Base-by-base conservation (phyloP, 2,888 invertebrate species). In the Stictocephala bisonia region DNA sequence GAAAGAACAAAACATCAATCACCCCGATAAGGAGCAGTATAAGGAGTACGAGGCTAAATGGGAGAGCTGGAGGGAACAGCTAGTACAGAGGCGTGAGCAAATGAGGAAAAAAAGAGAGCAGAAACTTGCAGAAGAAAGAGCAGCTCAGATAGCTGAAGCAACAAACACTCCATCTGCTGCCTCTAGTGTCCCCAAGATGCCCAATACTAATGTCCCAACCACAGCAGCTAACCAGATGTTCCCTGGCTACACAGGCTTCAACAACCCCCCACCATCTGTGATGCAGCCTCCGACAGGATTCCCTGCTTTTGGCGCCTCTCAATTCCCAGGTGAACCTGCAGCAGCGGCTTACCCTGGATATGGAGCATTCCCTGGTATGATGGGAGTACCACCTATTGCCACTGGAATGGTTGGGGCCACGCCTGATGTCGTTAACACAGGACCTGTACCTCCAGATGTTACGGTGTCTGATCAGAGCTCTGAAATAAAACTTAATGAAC, bases 1-100 rank as follows among this genome's bases (percentile, higher is more conserved):
- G 97, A 94, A 93, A 82, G 89, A 90, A 76, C 93, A 95, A 81
- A 97, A 97, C 85, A 91, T 91, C 35, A 93, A 94, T 83, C 96
- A 96, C 85, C 96, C 96, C 0, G 95, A 96, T 83, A 93, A 86
- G 86, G 83, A 82, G 27, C 93, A 93, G 79, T 94, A 94, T 82
- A 88, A 88, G 79, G 91, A 93, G 80, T 96, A 96, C 84, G 94
- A 96, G 84, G 89, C 91, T 67, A 95, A 94, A 83, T 96, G 96
- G 90, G 93, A 94, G 81, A 89, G 91, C 40, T 95, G 93, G 86
- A 87, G 94, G 18, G 89, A 90, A 78, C 93, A 93, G 81, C 85
- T 95, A 40, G 85, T 94, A 69, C 93, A 94, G 79, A 86, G 94
- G 15, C 87, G 94, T n/a, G 91, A 92, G 81, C 91, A 92, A 82